Evolutionary conservation across 2,113 vertebrate species (phyloP), one percentile per base, ranked within the genome.

Genomic region (Istiophorus platypterus): DNA sequence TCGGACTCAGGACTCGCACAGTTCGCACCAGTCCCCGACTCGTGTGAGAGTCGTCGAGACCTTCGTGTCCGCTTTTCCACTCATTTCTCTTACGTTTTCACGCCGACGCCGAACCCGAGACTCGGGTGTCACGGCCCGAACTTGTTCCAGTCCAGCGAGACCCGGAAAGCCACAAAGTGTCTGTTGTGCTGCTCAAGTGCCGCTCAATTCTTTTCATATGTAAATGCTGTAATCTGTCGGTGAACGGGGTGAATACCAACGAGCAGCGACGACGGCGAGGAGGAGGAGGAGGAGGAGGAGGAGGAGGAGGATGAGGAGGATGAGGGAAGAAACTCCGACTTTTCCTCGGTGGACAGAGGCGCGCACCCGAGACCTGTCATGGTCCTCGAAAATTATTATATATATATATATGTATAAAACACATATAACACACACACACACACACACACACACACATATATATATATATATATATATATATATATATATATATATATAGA

Each of bases 141-240:
- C 73, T 92, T 90, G 89, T 95, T 93, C 84, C 86, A 86, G 86
- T 91, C 87, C 90, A 86, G 82, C 64, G 83, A 85, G 91, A 88
- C 88, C 93, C 88, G 86, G 84, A 93, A 93, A 89, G 90, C 94
- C 93, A 95, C 95, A 95, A 95, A 94, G 95, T 95, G 92, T 94
- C 94, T 95, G 94, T 95, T 96, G 95, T 96, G 91, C 90, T 88
- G 86, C 89, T 93, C 73, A 94, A 96, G 94, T 95, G 92, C 93
- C 92, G 92, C 93, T 93, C 87, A 86, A 85, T 84, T 86, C 94
- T 77, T 94, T 96, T 96, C 95, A 96, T 92, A 96, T 96, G 95
- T 86, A 95, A 95, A 96, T 96, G 91, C 84, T 94, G 95, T 94
- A 93, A 95, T 95, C 92, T 86, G 93, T 94, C 90, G 88, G 90